phyloP scores from a whole-genome alignment of 2,888 invertebrate species.

The Eristalinus sepulchralis region DNA sequence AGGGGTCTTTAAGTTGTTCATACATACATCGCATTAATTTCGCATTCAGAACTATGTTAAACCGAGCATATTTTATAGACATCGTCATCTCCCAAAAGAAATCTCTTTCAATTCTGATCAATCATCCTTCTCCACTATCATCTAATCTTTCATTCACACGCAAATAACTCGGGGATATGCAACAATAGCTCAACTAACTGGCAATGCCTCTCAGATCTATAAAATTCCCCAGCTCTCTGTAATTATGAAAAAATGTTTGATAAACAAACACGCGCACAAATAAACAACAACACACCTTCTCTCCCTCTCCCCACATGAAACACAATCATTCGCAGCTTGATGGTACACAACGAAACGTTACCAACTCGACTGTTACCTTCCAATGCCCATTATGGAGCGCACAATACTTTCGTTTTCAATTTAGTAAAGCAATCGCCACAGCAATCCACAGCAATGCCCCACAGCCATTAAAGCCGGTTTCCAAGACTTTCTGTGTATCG shows the following conservation, averaged over 20 bases:
- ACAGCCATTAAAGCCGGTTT: constrained; percentile 49
- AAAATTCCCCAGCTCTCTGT: not conserved
- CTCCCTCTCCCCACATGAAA: not conserved
- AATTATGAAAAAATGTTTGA: constrained; percentile 41
- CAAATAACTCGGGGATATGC: not conserved
- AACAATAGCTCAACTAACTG: not conserved
- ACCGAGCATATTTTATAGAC: not conserved
- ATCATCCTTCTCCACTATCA: not conserved
- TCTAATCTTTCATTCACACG: not conserved
- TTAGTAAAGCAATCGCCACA: constrained; percentile 7
- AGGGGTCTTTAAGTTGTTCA: no score
- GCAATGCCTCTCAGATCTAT: not conserved
- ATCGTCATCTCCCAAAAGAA: not conserved
- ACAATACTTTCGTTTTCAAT: constrained; percentile 65
- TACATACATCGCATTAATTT: no score
- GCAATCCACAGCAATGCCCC: constrained; percentile 23
- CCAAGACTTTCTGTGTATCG: constrained; percentile 15
- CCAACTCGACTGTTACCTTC: constrained; percentile 2
- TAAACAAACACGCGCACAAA: constrained; percentile 25
- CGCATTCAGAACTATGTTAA: no score
- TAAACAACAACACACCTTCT: not conserved
- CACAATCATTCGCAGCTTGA: not conserved
- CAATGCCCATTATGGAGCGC: constrained; percentile 37
- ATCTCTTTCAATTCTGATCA: not conserved
- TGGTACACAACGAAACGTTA: not conserved